Base-by-base conservation (phyloP, 2,797 vertebrate genomes). In the Streptopelia turtur region DNA sequence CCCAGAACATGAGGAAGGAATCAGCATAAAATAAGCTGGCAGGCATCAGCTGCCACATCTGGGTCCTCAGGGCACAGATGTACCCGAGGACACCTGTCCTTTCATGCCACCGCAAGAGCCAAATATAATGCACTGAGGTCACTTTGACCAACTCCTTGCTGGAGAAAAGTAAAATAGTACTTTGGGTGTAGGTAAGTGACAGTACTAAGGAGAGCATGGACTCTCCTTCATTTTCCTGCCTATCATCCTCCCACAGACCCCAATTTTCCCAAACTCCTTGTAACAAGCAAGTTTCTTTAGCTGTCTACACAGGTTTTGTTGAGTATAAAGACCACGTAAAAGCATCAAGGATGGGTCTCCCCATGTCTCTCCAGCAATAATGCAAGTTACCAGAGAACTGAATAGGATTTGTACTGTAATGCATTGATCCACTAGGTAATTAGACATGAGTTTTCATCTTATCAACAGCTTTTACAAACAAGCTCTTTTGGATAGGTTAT, bases 61-160 rank as follows among this genome's bases (percentile, higher is more conserved):
- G 57, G 65, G 50, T 93, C 41, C 84, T 81, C 8, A 24, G 84
- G 79, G 52, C 93, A 91, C 77, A 87, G 85, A 80, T 45, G 91
- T 33, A 94, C 57, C 69, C 43, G 39, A 65, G 68, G 82, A 96
- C 87, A 93, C 85, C 93, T 85, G 65, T 92, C 95, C 83, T 90
- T 91, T 90, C 76, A 60, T 71, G 87, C 71, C 71, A 83, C 91
- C 35, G 2, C 84, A 84, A 86, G 93, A 92, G 89, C 69, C 92
- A 92, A 91, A 95, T 90, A 94, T 93, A 95, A 93, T 49, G 60
- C 49, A 50, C 50, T 20, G 69, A 95, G 47, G 56, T 92, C 80
- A 93, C 71, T 93, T 70, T 65, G 84, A n/a, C 56, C 69, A 76
- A 33, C 52, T 95, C 30, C 28, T 69, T 63, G 27, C 59, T 50